These are phyloP conservation scores for Apotomis capreana DNA, from an alignment of 2,888 invertebrate species.

Conservation along the genomic window DNA sequence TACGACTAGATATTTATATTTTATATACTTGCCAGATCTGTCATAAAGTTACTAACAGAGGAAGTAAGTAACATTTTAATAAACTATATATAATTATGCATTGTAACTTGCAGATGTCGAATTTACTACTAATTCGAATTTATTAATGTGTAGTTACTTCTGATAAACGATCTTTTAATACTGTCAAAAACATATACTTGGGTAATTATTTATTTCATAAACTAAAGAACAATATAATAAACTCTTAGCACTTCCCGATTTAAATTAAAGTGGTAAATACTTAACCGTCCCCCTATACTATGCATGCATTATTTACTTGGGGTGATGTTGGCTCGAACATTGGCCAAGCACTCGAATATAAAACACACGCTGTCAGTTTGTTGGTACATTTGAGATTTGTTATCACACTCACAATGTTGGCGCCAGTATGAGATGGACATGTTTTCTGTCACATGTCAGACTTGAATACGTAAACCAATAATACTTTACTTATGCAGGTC, in stretches of 20 bases:
- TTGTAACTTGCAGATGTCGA: too few species aligned
- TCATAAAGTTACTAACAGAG: too few species aligned
- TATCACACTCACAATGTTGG: conserved; percentile 13
- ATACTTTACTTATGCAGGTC: background rate
- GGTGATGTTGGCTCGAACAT: conserved; percentile 27
- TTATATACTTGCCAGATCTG: too few species aligned
- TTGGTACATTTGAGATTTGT: conserved; percentile 14
- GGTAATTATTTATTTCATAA: too few species aligned
- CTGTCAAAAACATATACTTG: too few species aligned
- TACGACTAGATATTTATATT: too few species aligned
- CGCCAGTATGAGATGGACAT: conserved; percentile 44
- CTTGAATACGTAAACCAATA: conserved; percentile 10
- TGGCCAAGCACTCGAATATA: conserved; percentile 32
- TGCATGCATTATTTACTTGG: conserved; percentile 31
- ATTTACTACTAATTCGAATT: too few species aligned
- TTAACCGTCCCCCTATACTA: conserved; percentile 16
- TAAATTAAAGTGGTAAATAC: conserved; percentile 14
- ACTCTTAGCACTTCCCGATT: background rate
- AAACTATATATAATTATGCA: too few species aligned
- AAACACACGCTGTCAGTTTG: conserved; percentile 9
- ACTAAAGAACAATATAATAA: background rate
- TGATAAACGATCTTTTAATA: too few species aligned
- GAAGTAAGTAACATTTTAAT: too few species aligned
- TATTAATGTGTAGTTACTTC: too few species aligned
- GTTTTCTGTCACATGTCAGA: conserved; percentile 33